Base-by-base conservation (phyloP, 2,797 vertebrate genomes). In the Falco concolor region DNA sequence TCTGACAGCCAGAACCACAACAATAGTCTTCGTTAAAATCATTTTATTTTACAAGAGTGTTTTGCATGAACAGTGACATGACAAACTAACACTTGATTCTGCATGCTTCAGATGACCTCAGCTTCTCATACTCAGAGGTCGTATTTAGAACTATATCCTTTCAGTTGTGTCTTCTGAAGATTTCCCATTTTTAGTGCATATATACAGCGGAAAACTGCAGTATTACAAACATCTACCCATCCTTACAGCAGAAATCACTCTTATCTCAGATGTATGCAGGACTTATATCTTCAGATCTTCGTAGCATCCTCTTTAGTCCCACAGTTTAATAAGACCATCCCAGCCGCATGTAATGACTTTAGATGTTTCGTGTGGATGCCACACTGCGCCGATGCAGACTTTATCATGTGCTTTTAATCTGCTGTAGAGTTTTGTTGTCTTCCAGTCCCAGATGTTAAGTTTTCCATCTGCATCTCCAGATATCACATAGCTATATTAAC, bases 371-470 rank as follows among this genome's bases (percentile, higher is more conserved):
- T 99, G 99, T 2, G 99, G 99, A 59, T 99, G 99, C 99, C 99
- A 99, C 74, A 99, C 98, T 19, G 99, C 99, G 17, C 99, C 99
- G 32, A 99, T 99, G 96, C 99, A 99, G 93, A 99, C 99, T 97
- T 99, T 99, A 96, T 99, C 99, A 1, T 99, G 99, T 32, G 99
- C 99, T 97, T 99, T 99, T 94, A 99, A 98, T 73, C 99, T 98
- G 96, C 99, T 99, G 96, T 99, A 99, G 65, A 99, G 99, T 95
- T 99, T 99, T 63, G 99, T 99, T 32, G 99, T 99, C 98, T 99
- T 99, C 99, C 99, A 99, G 96, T 99, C 99, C 99, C 99, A 99
- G 95, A 99, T 99, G 88, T 99, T 99, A 84, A 99, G 98, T 94
- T 99, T 99, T 81, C 99, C 99, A 70, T 99, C 99, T 23, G 99